phyloP scores from a whole-genome alignment of 2,113 vertebrate species.

The Dicentrarchus labrax region DNA sequence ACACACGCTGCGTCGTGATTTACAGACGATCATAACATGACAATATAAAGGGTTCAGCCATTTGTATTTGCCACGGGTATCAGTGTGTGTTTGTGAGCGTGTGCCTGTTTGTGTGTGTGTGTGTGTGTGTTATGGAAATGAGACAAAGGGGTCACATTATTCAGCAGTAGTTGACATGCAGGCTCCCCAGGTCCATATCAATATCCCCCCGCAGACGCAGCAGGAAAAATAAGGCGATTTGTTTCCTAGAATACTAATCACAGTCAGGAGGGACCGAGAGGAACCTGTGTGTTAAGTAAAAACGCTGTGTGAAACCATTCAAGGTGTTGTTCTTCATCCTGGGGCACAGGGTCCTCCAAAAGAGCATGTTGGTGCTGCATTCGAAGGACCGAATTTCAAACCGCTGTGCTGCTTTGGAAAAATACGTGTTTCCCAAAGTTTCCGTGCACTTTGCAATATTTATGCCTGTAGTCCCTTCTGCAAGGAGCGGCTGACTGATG shows the following conservation, averaged over 20 bases:
- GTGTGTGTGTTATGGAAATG: conserved; percentile 66
- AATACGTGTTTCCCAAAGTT: not conserved
- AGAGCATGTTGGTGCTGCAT: not conserved
- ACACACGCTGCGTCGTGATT: conserved; percentile 34
- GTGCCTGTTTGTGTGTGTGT: conserved; percentile 43
- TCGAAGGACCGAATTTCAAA: conserved; percentile 42
- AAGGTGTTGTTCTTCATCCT: conserved; percentile 41
- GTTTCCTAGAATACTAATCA: conserved; percentile 68
- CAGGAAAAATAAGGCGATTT: conserved; percentile 70
- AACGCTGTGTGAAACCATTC: conserved; percentile 13
- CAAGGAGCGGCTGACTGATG: not conserved
- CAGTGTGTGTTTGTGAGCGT: conserved; percentile 25
- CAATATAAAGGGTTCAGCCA: conserved; percentile 30
- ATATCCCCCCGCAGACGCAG: conserved; percentile 50
- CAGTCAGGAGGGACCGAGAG: conserved; percentile 37
- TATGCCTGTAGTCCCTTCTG: not conserved
- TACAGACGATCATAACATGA: conserved; percentile 50
- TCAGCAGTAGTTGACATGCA: conserved; percentile 69
- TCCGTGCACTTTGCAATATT: not conserved
- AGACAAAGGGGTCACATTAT: conserved; percentile 69
- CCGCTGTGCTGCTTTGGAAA: not conserved
- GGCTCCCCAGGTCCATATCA: conserved; percentile 72
- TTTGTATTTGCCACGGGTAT: conserved; percentile 46
- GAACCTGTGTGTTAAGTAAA: conserved; percentile 44
- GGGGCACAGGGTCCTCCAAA: conserved; percentile 32